These are phyloP conservation scores for Circaetus cinerascens DNA, from an alignment of 2,113 vertebrate species.

Conservation along the genomic window DNA sequence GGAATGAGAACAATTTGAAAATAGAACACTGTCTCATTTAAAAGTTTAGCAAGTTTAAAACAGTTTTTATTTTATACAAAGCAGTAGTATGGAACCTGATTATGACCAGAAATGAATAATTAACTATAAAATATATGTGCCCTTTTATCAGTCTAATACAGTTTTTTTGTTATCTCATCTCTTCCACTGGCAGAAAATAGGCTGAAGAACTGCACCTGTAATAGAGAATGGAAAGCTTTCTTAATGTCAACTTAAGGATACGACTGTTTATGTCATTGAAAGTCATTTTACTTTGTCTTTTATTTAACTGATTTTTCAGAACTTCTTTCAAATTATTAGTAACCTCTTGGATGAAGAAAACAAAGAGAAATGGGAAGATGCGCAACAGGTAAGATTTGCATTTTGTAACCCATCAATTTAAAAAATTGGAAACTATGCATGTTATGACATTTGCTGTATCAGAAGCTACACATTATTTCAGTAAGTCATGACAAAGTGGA, in stretches of 20 bases:
- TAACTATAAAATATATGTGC: neutral
- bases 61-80: neutral
- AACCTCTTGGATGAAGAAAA: conserved; percentile 99
- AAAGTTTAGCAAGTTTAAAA: neutral
- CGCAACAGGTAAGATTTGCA: conserved; percentile 87
- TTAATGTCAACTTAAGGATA: neutral
- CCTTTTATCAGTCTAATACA: neutral
- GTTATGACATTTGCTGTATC: neutral
- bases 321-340: conserved; percentile 99
- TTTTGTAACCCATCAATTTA: neutral
- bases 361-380: conserved; percentile 98
- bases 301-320: conserved; percentile 82
- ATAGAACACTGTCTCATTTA: neutral
- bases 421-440: neutral
- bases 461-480: neutral
- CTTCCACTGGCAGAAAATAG: neutral
- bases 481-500: neutral
- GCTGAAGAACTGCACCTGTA: neutral
- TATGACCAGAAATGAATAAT: neutral
- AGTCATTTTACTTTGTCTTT: neutral
- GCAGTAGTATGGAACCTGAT: neutral
- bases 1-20: neutral
- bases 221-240: neutral
- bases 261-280: neutral
- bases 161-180: neutral